These are phyloP conservation scores for Hymenopus coronatus DNA, from an alignment of 2,888 invertebrate genomes.

Conservation along the genomic window DNA sequence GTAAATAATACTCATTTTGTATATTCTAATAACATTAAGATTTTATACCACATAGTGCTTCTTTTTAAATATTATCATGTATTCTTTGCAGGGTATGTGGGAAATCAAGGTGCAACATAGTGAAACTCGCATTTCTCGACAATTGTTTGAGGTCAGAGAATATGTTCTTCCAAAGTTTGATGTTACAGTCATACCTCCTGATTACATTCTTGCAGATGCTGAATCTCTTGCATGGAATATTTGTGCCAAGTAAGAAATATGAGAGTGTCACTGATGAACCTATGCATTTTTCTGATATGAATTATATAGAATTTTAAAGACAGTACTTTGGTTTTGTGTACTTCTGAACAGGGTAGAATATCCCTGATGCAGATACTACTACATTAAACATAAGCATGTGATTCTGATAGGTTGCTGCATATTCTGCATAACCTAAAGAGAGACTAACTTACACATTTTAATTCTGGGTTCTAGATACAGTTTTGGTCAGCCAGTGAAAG, in stretches of 20 bases:
- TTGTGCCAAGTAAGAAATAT: slow-evolving; percentile 53
- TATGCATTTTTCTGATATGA: not conserved
- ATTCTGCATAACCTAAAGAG: no score
- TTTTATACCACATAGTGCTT: no score
- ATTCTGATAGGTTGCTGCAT: no score
- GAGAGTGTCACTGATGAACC: not conserved
- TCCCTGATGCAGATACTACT: no score
- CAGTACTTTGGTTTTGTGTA: no score
- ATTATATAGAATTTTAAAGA: not conserved
- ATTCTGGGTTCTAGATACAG: slow-evolving; percentile 51
- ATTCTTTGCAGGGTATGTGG: slow-evolving; percentile 52
- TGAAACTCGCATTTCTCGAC: slow-evolving; percentile 41
- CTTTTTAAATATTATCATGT: not conserved
- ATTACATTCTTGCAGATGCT: slow-evolving; percentile 48
- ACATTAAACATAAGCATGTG: no score
- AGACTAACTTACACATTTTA: not conserved
- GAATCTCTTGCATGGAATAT: slow-evolving; percentile 50
- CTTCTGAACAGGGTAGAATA: no score
- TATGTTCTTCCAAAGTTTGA: slow-evolving; percentile 61
- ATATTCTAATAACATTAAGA: no score
- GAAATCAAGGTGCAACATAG: slow-evolving; percentile 48
- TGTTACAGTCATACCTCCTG: slow-evolving; percentile 52
- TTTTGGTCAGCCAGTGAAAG: slow-evolving; percentile 60
- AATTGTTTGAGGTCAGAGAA: slow-evolving; percentile 52
- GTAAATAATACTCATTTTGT: no score